Evolutionary conservation across 2,797 vertebrate species (phyloP), one percentile per base, ranked within the genome.

Genomic region (Bovichtus diacanthus): DNA sequence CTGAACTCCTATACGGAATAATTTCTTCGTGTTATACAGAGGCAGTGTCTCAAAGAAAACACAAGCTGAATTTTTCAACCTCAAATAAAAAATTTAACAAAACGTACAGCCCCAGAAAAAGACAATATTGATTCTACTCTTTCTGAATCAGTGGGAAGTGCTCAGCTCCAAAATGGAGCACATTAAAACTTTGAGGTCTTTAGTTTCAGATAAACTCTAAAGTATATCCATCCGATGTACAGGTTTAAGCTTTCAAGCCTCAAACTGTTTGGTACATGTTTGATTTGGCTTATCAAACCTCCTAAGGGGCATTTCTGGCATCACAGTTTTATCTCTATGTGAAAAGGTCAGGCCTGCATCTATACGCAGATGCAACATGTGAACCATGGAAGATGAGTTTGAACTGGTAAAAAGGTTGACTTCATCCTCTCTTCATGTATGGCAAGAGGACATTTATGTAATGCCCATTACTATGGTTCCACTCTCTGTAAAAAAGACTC

Each of bases 1-100:
- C 86, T 86, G 85, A 90, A 91, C 81, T 85, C 59, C 76, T 49
- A 88, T 64, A 73, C 70, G 47, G 65, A 89, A 90, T 81, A 23
- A 90, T 82, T 80, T 90, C 71, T 86, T 76, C 63, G 50, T 75
- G 62, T 91, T 82, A 88, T 67, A 84, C 61, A 70, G 82, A 87
- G 31, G 69, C 60, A 69, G 69, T n/a, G 27, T 82, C 74, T 81
- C 73, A 70, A 64, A 75, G 56, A 72, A 86, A 80, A 71, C 38
- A 60, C 41, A 36, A 11, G 41, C 46, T 56, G 54, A 70, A 77
- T 85, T 76, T 83, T 81, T 83, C 67, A 83, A 49, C 63, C 60
- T 46, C 38, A 23, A 74, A 83, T 88, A 39, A 88, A 87, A 89
- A 64, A 85, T 88, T 76, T 59, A 85, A 78, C 19, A 70, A 43